These are phyloP conservation scores for Cinara cedri DNA, from an alignment of 2,888 invertebrate species.

Conservation along the genomic window DNA sequence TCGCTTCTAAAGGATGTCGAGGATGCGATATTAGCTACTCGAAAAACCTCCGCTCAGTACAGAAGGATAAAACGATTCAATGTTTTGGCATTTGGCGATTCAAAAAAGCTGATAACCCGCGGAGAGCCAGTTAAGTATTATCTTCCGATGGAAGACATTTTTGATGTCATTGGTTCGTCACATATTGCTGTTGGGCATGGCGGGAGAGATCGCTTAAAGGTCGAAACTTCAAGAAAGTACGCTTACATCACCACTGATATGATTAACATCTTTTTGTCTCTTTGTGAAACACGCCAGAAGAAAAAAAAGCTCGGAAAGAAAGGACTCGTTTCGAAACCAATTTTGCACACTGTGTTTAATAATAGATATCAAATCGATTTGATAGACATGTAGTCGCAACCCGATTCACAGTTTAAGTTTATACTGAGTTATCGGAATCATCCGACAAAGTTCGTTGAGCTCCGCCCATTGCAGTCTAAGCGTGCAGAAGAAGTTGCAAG, in stretches of 20 bases:
- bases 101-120: background rate
- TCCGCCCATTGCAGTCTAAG: no score
- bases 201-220: constrained; percentile 55
- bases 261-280: constrained; percentile 24
- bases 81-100: background rate
- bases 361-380: background rate
- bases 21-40: background rate
- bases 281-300: constrained; percentile 10
- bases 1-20: background rate
- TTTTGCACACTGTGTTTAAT: background rate
- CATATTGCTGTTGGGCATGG: constrained; percentile 57
- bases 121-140: constrained; percentile 24
- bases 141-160: constrained; percentile 59
- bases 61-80: constrained; percentile 37
- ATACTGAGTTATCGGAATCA: no score
- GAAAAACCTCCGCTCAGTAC: constrained; percentile 31
- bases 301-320: background rate
- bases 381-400: no score
- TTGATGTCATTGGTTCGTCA: constrained; percentile 54
- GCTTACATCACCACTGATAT: constrained; percentile 54
- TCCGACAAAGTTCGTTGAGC: no score
- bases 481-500: no score
- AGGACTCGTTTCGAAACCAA: background rate
- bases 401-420: no score
- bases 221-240: constrained; percentile 57